Percentiles rank a stretch among this genome's conserved stretches.
Conservation (phyloP, 2,888 invertebrate species). For the Volucella bombylans region DNA sequence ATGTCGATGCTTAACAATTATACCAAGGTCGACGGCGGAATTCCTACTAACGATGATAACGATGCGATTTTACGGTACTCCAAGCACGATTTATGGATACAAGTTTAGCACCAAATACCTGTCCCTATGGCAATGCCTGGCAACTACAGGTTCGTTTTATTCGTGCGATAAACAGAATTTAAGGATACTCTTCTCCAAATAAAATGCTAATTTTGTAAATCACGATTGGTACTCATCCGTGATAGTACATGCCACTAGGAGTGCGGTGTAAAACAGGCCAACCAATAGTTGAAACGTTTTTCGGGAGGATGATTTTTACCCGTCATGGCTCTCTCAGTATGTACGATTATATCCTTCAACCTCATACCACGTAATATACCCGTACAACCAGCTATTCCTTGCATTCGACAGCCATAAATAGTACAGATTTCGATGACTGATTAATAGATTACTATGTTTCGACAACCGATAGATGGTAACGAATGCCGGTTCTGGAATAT, state of each 20-base stretch:
- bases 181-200: conserved; percentile 23
- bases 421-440: conserved; percentile 67
- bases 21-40: background rate
- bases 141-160: background rate
- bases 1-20: conserved; percentile 18
- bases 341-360: background rate
- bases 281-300: background rate
- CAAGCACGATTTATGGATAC: background rate
- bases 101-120: background rate
- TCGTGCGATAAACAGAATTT: conserved; percentile 34
- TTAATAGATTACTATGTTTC: conserved; percentile 67
- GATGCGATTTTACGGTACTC: background rate
- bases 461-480: conserved; percentile 46
- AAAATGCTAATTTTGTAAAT: conserved; percentile 55
- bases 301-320: too few species aligned
- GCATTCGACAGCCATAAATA: conserved; percentile 38
- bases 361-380: background rate
- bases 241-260: conserved; percentile 26
- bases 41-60: background rate
- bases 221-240: conserved; percentile 41
- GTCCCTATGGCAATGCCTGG: background rate
- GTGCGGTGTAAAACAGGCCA: background rate
- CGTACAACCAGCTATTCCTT: conserved; percentile 20
- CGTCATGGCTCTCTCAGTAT: background rate
- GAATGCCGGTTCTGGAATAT: conserved; percentile 50